Evolutionary conservation across 2,888 invertebrate species (phyloP).

Genomic region (Eupeodes latifasciatus): DNA sequence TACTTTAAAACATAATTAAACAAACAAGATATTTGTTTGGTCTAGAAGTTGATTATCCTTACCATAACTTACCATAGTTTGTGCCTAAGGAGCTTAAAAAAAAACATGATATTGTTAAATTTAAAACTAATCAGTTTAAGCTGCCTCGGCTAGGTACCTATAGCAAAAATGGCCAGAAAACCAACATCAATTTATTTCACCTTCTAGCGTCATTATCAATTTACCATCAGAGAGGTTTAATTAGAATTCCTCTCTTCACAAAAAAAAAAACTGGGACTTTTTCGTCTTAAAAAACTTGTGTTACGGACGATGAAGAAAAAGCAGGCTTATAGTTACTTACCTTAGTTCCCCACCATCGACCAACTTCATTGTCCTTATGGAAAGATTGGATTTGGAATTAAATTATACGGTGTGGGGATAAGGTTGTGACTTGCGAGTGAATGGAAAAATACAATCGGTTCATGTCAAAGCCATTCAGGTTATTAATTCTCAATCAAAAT

Average conservation of each 20-base stretch:
- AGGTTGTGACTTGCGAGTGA: not conserved
- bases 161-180: not conserved
- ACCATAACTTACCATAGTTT: too few species aligned
- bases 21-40: not conserved
- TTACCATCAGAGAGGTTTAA: not conserved
- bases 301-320: not conserved
- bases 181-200: not conserved
- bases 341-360: not conserved
- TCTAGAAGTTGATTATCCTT: too few species aligned
- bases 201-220: not conserved
- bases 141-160: not conserved
- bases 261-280: not conserved
- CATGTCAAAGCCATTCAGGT: constrained; percentile 49
- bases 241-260: not conserved
- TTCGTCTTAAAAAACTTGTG: not conserved
- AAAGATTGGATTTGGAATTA: constrained; percentile 17
- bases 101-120: not conserved
- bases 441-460: constrained; percentile 39
- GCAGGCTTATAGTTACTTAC: not conserved
- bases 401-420: not conserved
- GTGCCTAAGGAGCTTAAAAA: too few species aligned
- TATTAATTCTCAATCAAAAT: constrained; percentile 70
- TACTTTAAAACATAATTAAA: not conserved
- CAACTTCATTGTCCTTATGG: not conserved
- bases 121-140: not conserved